Conservation (phyloP, 2,113 vertebrate species). For the Cyanoramphus novaezelandiae region DNA sequence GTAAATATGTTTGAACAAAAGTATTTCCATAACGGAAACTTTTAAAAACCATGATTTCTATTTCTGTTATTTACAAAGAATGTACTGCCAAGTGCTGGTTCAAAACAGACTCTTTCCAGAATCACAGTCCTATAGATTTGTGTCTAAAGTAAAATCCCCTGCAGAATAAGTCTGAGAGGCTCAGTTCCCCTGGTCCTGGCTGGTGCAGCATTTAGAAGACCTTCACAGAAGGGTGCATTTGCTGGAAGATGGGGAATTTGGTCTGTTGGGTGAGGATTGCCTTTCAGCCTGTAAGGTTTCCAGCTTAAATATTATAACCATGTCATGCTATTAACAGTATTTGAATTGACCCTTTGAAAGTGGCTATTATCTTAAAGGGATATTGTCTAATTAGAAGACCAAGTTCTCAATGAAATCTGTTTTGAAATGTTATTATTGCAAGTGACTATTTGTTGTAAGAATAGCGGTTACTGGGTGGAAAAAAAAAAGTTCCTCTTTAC, state of each 20-base stretch:
- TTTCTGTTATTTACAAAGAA: neutral
- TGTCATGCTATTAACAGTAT: neutral
- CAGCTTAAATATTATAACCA: neutral
- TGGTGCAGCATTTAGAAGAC: neutral
- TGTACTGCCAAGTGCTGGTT: neutral
- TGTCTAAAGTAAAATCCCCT: neutral
- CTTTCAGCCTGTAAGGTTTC: neutral
- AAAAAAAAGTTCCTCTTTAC: neutral
- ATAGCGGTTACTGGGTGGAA: neutral
- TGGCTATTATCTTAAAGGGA: neutral
- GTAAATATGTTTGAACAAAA: neutral
- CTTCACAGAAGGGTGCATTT: neutral
- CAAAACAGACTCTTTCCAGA: neutral
- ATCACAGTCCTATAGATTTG: neutral
- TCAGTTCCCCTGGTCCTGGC: neutral
- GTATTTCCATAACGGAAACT: neutral
- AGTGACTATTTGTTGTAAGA: neutral
- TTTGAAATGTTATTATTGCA: neutral
- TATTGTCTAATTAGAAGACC: neutral
- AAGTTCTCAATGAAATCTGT: neutral
- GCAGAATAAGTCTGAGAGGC: neutral
- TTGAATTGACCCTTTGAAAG: neutral
- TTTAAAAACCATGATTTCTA: neutral
- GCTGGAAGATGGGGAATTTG: neutral
- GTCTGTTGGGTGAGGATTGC: neutral